Conservation (phyloP, 2,888 invertebrate genomes). For the Abrostola tripartita region DNA sequence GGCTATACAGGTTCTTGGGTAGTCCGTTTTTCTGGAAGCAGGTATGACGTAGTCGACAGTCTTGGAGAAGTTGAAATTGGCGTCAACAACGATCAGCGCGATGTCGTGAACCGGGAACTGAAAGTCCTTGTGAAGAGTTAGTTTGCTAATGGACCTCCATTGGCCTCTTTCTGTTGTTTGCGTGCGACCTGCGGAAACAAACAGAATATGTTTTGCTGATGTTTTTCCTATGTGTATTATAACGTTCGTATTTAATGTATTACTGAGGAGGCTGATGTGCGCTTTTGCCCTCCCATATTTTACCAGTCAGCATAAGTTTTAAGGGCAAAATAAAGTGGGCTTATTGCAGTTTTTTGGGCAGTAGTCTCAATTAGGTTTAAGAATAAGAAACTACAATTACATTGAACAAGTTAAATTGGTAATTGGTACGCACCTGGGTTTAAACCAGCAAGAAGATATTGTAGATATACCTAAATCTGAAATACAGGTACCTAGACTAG, state of each 20-base stretch:
- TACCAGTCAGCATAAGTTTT: no score
- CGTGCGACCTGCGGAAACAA: constrained; percentile 21
- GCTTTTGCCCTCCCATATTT: no score
- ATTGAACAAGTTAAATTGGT: no score
- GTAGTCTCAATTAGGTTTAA: no score
- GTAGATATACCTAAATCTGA: no score
- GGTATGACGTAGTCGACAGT: constrained; percentile 58
- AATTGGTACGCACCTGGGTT: no score
- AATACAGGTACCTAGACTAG: no score
- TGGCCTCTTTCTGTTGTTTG: constrained; percentile 40
- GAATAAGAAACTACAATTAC: no score
- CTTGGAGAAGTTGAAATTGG: constrained; percentile 53
- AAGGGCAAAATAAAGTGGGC: no score
- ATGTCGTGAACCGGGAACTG: constrained; percentile 68
- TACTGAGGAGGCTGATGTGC: no score
- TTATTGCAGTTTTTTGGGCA: no score
- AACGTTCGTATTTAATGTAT: background rate
- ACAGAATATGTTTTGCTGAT: background rate
- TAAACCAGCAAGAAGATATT: no score
- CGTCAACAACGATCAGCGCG: constrained; percentile 62
- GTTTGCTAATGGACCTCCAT: constrained; percentile 54
- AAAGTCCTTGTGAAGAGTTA: constrained; percentile 55
- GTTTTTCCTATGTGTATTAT: background rate
- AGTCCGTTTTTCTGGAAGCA: constrained; percentile 59
- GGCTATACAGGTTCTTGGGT: constrained; percentile 59